Base-by-base conservation (phyloP, 2,113 vertebrate species). In the Agelaius phoeniceus region DNA sequence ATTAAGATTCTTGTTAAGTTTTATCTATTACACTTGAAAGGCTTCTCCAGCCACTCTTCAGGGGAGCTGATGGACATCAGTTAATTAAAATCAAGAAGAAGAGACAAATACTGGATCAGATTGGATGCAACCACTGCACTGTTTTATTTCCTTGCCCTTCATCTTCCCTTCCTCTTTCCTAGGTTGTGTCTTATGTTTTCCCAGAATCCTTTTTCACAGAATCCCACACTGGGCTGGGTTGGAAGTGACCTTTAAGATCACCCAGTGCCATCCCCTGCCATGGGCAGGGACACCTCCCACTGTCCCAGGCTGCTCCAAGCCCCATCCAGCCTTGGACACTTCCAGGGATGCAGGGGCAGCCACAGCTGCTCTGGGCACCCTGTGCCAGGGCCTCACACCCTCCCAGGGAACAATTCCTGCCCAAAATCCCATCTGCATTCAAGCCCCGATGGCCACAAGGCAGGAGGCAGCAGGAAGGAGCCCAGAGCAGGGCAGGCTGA, bases 261-360 rank as follows among this genome's bases (percentile, higher is more conserved):
- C 2, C 63, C 30, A 24, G 3, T 55, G 0, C 39, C 62, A 26
- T 1, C 27, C 17, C 23, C 44, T 21, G 17, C 37, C 28, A 30
- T 23, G 48, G 6, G 6, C 23, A 71, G 30, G 41, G 67, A 57
- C 58, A 49, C 43, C 5, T 66, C 0, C 44, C 77, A 30, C 17
- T 31, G 0, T 11, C 26, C 58, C 85, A 57, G 49, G 20, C 0
- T 31, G 49, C 26, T 52, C 73, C 84, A 12, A 76, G 3, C 21
- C 62, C 52, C 1, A 1, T 48, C 57, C 84, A 79, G 0, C 41
- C 35, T 57, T 26, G 51, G 43, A 0, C 43, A 43, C 31, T 72
- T 0, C 65, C 85, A 65, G 35, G 35, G 67, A 65, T 31, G 22
- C 81, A 55, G 49, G 20, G 58, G 4, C 54, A 86, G 44, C 62